Base-by-base conservation (phyloP, 23 tunicate genomes). In the Trididemnum clinides region DNA sequence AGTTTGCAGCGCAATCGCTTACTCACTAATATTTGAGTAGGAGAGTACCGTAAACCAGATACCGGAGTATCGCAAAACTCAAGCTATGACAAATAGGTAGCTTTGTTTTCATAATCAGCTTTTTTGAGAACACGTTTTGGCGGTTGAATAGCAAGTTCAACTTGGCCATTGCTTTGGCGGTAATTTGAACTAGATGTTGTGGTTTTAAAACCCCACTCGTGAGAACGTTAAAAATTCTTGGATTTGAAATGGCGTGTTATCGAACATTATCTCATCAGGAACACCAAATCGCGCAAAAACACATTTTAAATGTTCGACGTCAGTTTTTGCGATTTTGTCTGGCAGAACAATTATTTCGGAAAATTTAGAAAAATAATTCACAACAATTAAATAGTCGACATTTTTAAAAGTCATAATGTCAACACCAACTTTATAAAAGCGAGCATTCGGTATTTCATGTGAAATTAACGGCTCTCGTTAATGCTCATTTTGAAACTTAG, bases 401-500 rank as follows among this genome's bases (percentile, higher is more conserved):
- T 35, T 57, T n/a, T 66, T 34, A 51, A 87, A 80, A 39, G 83
- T 77, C 83, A 87, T 57, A 19, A 87, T 79, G 31, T 87, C 90
- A 12, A 65, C 39, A 23, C 54, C 85, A 33, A 87, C 72, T 65
- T 65, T 79, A 2, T 18, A 31, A 49, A 64, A 87, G 0, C 77
- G 79, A n/a, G 34, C 80, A 65, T 44, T 30, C 1, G 90, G 85
- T 1, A 87, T 80, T 4, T 39, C 79, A 80, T 79, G 90, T 3
- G 85, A 57, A 6, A 87, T 66, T 33, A 79, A 1, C 20, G 90
- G 90, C 34, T 87, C 85, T 30, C 74, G 23, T 25, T 18, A 51
- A 49, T 87, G 73, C 1, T 33, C 33, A 7, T 44, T 58, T 79
- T 80, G 85, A 34, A 10, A 87, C 66, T 39, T 50, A 64, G 20